Evolutionary conservation across 2,888 invertebrate species (phyloP), one percentile per base, ranked within the genome.

Genomic region (Lithosia quadra): DNA sequence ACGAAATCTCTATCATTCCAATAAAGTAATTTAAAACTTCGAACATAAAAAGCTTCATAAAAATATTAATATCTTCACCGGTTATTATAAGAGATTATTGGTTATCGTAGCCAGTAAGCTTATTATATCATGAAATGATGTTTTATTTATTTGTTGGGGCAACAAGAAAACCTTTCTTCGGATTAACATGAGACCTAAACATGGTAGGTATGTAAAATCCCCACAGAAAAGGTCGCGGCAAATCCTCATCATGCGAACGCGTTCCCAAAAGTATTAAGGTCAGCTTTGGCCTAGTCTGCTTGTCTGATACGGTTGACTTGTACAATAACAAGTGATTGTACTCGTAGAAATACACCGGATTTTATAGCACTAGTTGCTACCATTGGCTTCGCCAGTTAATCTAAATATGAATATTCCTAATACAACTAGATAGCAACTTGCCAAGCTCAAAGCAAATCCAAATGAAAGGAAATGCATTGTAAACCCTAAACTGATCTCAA

Each of bases 161-260:
- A 59, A 68, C 59, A 68, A 53, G 61, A 61, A 58, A 68, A 59
- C 68, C 68, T 60, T 64, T 68, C 56, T 56, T 60, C 43, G 64
- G 68, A 64, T 68, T 68, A 68, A 64, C 60, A 65, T 65, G 68
- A 68, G 68, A 39, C 64, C 64, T 68, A 61, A n/a, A 68, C 55
- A 68, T 60, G 63, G 22, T 58, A 57, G 67, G 53, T 65, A 68
- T 68, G 68, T 68, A 65, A 65, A 68, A 64, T 56, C 68, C 68
- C 55, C 64, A 64, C 64, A 61, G 67, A 68, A 68, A 68, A 68
- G 68, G 68, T 68, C 68, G 68, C 33, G 43, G 64, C 39, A 68
- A 68, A 68, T 68, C 68, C 68, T 64, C 68, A 60, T 68, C 68
- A 65, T 61, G 64, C 56, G 56, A 61, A 63, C 60, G 55, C 68